A percentile compares a stretch with the other conserved stretches of the same genome.
Conservation (phyloP, 2,888 invertebrate genomes). For the Coecobrya sp. region DNA sequence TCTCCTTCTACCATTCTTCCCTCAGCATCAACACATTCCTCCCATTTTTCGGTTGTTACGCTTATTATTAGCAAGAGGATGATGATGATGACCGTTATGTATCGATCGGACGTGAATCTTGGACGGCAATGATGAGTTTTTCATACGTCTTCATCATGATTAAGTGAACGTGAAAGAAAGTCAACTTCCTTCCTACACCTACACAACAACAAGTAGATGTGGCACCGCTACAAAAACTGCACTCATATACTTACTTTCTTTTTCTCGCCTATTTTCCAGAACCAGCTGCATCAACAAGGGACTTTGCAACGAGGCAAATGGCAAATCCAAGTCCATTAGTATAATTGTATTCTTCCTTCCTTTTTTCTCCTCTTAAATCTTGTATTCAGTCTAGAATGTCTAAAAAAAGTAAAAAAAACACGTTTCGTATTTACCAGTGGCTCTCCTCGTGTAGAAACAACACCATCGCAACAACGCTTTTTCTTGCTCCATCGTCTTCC, state of each 20-base stretch:
- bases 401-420: slow-evolving; percentile 2
- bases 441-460: neutral
- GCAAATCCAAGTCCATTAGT: slow-evolving; percentile 52
- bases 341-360: slow-evolving; percentile 36
- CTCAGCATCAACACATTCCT: neutral
- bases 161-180: neutral
- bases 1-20: neutral
- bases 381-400: neutral
- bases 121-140: slow-evolving; percentile 27
- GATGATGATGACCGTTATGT: neutral
- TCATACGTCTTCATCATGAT: slow-evolving; percentile 19
- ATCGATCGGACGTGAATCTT: slow-evolving; percentile 15
- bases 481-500: neutral
- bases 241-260: neutral
- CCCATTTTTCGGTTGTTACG: neutral
- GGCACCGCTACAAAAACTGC: neutral
- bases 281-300: slow-evolving; percentile 28
- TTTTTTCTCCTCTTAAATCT: slow-evolving; percentile 6
- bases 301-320: slow-evolving; percentile 2
- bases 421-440: neutral
- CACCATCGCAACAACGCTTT: neutral
- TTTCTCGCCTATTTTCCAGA: neutral
- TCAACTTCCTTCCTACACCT: neutral
- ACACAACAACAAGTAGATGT: neutral
- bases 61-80: neutral